Evolutionary conservation across 2,888 invertebrate species (phyloP).

Genomic region (Cerceris rybyensis): DNA sequence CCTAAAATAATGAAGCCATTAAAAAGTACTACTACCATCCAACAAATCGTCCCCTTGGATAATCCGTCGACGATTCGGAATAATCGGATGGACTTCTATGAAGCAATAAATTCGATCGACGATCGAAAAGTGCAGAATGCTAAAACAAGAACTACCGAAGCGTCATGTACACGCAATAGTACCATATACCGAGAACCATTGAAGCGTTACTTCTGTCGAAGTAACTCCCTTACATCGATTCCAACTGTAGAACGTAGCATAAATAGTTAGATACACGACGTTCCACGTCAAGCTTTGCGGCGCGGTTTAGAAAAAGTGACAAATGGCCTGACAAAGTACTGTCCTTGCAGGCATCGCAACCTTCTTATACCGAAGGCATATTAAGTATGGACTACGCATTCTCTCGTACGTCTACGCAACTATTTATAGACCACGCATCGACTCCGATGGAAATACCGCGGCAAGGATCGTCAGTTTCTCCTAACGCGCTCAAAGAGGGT

Average conservation of each 20-base stretch:
- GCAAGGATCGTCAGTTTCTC: constrained; percentile 11
- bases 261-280: constrained; percentile 49
- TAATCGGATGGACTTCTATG: not conserved
- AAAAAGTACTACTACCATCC: too few relatives aligned
- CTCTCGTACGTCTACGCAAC: constrained; percentile 26
- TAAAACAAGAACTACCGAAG: constrained; percentile 38
- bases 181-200: constrained; percentile 37
- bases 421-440: constrained; percentile 45
- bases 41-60: too few relatives aligned
- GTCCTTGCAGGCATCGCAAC: constrained; percentile 52
- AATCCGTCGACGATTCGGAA: too few relatives aligned
- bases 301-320: constrained; percentile 52
- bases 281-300: constrained; percentile 43
- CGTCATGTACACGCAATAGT: constrained; percentile 17
- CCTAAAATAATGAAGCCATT: too few relatives aligned
- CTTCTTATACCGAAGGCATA: constrained; percentile 43
- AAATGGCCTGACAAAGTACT: constrained; percentile 53
- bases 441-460: constrained; percentile 33
- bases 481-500: not conserved
- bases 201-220: constrained; percentile 38
- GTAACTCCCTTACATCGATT: constrained; percentile 35
- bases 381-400: constrained; percentile 55
- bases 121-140: constrained; percentile 15
- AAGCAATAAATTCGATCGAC: not conserved
- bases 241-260: constrained; percentile 25